Evolutionary conservation across 2,113 vertebrate genomes (phyloP).

Genomic region (Ammodytes marinus): DNA sequence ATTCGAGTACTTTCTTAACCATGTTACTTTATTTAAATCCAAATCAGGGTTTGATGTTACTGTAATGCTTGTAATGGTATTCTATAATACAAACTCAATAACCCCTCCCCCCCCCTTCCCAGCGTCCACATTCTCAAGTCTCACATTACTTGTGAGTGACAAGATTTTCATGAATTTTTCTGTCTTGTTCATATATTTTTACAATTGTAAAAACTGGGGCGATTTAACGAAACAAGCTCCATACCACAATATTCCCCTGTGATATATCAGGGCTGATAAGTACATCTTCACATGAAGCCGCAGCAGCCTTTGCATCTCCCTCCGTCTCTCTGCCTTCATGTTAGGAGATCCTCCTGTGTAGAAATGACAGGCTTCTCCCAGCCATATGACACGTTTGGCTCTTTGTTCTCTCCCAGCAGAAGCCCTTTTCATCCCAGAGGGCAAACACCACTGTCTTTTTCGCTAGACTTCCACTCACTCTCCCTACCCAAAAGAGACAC

Average conservation of each 20-base stretch:
- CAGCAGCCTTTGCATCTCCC: conserved; percentile 48
- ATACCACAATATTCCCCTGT: not conserved
- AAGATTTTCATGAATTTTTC: not conserved
- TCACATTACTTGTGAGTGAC: conserved; percentile 2
- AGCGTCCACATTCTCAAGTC: not conserved
- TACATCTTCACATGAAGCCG: conserved; percentile 46
- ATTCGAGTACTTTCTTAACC: not conserved
- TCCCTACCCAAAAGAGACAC: conserved; percentile 35
- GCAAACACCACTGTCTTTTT: conserved; percentile 54
- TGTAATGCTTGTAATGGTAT: not conserved
- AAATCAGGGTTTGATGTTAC: not conserved
- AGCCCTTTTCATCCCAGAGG: conserved; percentile 66
- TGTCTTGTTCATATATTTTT: conserved; percentile 2
- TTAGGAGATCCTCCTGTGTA: conserved; percentile 61
- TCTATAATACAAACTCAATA: not conserved
- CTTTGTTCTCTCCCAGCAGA: conserved; percentile 76
- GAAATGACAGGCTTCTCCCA: conserved; percentile 72
- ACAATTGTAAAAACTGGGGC: not conserved
- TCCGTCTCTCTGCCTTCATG: conserved; percentile 59
- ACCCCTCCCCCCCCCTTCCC: not conserved
- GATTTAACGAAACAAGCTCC: conserved; percentile 2
- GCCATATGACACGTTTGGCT: conserved; percentile 69
- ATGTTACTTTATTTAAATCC: not conserved
- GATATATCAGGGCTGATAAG: conserved; percentile 24
- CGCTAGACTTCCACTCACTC: conserved; percentile 40